Evolutionary conservation across 2,113 vertebrate species (phyloP).

Genomic region (Serinus canaria): DNA sequence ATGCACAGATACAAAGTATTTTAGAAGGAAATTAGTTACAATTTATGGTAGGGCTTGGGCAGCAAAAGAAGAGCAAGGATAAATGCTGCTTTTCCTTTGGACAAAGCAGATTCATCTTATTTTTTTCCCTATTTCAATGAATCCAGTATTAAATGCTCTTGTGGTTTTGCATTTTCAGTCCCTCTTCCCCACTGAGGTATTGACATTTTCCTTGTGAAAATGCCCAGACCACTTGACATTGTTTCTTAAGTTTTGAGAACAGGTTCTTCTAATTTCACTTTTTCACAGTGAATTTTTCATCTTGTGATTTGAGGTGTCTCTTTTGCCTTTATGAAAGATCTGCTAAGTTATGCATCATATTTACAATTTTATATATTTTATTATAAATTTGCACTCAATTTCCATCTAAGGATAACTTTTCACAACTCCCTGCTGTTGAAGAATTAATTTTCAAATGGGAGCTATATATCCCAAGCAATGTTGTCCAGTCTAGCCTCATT

Average conservation of each 20-base stretch:
- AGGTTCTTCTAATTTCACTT: not conserved
- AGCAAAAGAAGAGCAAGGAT: not conserved
- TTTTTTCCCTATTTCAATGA: not conserved
- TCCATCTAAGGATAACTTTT: not conserved
- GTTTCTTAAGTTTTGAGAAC: not conserved
- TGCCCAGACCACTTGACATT: not conserved
- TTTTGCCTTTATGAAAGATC: not conserved
- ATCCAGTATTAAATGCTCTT: not conserved
- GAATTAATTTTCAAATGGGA: not conserved
- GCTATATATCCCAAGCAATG: not conserved
- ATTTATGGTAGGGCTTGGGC: not conserved
- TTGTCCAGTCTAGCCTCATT: not conserved
- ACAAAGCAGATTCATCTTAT: not conserved
- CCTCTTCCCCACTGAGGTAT: not conserved
- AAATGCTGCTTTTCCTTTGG: not conserved
- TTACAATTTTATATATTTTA: not conserved
- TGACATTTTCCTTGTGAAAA: not conserved
- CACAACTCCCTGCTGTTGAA: not conserved
- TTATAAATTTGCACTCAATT: not conserved
- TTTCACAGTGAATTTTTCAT: not conserved
- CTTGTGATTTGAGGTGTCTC: not conserved
- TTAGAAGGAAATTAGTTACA: not conserved
- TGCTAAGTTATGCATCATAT: accelerated
- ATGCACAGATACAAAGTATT: not conserved
- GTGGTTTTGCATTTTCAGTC: not conserved